Base-by-base conservation (phyloP, 37 sponge, comb jelly and placozoan genomes). In the Ephydatia muelleri region DNA sequence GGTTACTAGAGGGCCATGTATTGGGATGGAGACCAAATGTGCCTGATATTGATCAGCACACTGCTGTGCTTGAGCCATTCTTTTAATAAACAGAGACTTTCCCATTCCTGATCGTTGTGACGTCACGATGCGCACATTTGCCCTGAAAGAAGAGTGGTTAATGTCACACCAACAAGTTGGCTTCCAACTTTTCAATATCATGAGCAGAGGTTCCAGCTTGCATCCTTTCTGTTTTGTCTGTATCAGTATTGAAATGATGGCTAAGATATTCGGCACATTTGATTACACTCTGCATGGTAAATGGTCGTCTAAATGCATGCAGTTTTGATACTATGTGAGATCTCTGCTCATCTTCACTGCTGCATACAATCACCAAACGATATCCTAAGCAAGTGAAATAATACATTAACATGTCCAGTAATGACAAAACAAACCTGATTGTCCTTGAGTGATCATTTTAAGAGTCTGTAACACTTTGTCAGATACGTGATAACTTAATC, bases 61-160 rank as follows among this genome's bases (percentile, higher is more conserved):
- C 38, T 70, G 32, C 14, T 86, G 67, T 37, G n/a, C 12, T 38
- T 93, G 88, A 0, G 79, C 88, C 47, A 88, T 70, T 36, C 88
- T 38, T 16, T 67, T 34, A 39, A 94, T 76, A 57, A 70, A 90
- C 5, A 90, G 85, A 35, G 94, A 80, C 76, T 94, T 94, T 5
- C 94, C 94, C 91, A 94, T 90, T 32, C 94, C 94, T 28, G 94
- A 72, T 25, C 82, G 75, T 13, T 32, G 21, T 35, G 91, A 94
- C 8, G 79, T 65, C 9, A 94, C 91, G 1, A 94, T 86, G 40
- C 94, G 43, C 12, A 90, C 88, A 78, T 66, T 70, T 0, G 85
- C 88, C 33, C 92, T 92, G 71, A 16, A 72, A 73, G 37, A 11
- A 75, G 6, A 43, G 9, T 13, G 19, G n/a, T n/a, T n/a, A n/a